Evolutionary conservation across 2,113 vertebrate genomes (phyloP).

Genomic region (Hucho hucho): DNA sequence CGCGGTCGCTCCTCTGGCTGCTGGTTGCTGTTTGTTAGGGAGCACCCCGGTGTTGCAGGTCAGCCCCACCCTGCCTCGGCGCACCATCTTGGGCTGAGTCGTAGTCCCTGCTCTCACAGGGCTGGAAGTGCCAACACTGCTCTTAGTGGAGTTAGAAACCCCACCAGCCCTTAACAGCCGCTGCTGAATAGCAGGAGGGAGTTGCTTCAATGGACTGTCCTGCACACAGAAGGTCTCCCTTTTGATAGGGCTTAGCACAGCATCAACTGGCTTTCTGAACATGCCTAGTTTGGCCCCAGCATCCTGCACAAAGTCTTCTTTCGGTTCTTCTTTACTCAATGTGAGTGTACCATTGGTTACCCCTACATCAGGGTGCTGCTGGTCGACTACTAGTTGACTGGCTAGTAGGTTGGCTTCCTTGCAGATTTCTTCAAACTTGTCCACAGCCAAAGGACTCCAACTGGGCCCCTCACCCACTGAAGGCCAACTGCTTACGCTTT

Average conservation of each 20-base stretch:
- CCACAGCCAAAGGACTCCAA: slow-evolving; percentile 82
- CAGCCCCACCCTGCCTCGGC: slow-evolving; percentile 47
- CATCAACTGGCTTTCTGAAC: slow-evolving; percentile 56
- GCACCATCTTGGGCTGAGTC: slow-evolving; percentile 40
- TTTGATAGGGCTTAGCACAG: slow-evolving; percentile 76
- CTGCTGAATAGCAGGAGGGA: slow-evolving; percentile 66
- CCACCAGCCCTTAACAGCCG: slow-evolving; percentile 13
- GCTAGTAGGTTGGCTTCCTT: slow-evolving; percentile 85
- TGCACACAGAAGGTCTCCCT: slow-evolving; percentile 83
- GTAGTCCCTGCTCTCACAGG: slow-evolving; percentile 42
- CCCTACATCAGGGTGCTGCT: neutral
- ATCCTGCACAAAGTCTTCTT: slow-evolving; percentile 76
- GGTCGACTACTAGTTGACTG: slow-evolving; percentile 69
- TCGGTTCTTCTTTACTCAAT: neutral
- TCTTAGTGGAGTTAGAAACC: slow-evolving; percentile 20
- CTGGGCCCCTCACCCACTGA: slow-evolving; percentile 24
- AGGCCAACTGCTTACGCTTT: neutral
- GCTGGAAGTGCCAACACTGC: slow-evolving; percentile 60
- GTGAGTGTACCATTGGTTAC: neutral
- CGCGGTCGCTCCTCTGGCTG: slow-evolving; percentile 21
- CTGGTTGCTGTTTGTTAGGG: slow-evolving; percentile 55
- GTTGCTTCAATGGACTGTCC: slow-evolving; percentile 74
- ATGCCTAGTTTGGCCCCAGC: slow-evolving; percentile 71
- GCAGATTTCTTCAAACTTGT: slow-evolving; percentile 83
- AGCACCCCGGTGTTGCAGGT: slow-evolving; percentile 39